These are phyloP conservation scores for Melipona quadrifasciata DNA, from an alignment of 1,140 invertebrate species.

Conservation along the genomic window DNA sequence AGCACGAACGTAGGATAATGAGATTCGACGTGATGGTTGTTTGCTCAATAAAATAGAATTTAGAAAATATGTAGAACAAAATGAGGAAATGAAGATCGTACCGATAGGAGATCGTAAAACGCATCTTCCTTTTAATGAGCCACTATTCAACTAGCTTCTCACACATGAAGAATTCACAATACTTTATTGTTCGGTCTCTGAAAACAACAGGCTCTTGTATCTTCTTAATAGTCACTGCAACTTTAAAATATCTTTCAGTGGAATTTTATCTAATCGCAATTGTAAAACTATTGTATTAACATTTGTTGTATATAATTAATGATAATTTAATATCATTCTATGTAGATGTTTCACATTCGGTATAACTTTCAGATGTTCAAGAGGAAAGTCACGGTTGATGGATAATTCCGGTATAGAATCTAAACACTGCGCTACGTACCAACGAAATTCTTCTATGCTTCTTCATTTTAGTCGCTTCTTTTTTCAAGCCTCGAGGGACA, in stretches of 20 bases:
- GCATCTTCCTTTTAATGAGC: conserved; percentile 22
- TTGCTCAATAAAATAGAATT: neutral
- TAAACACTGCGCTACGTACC: conserved; percentile 17
- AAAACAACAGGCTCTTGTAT: neutral
- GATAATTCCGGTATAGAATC: neutral
- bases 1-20: neutral
- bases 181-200: conserved; percentile 17
- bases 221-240: neutral
- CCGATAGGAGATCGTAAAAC: conserved; percentile 19
- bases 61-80: neutral
- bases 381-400: neutral
- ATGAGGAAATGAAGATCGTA: neutral
- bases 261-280: neutral
- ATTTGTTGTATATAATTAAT: neutral
- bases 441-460: conserved; percentile 44
- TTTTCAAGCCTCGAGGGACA: conserved; percentile 32
- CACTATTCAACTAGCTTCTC: conserved; percentile 7
- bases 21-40: neutral
- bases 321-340: neutral
- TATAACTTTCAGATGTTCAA: neutral
- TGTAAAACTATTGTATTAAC: neutral
- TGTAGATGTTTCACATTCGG: no score
- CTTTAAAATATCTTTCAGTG: neutral
- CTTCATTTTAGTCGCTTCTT: conserved; percentile 26
- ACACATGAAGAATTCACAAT: conserved; percentile 15